Percentiles rank a stretch among this genome's conserved stretches.
Evolutionary conservation across 2,888 invertebrate species (phyloP).

Genomic region (Apoda limacodes): DNA sequence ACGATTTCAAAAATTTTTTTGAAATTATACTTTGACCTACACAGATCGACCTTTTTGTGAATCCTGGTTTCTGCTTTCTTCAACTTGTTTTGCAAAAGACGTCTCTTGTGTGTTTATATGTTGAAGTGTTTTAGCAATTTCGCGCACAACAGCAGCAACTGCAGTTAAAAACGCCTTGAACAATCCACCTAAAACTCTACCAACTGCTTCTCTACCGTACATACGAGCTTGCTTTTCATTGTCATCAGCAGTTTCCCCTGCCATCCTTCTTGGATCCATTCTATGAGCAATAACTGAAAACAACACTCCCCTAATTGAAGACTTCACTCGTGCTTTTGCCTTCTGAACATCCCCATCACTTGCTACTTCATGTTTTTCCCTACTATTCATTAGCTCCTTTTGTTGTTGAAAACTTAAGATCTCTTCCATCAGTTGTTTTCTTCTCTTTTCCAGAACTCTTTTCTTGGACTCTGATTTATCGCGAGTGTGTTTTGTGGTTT

Average conservation of each 20-base stretch:
- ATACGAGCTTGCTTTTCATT: slow-evolving; percentile 5
- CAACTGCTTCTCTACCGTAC: slow-evolving; percentile 5
- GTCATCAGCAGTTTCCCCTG: slow-evolving; percentile 5
- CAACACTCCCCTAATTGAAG: slow-evolving; percentile 5
- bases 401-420: slow-evolving; percentile 5
- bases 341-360: slow-evolving; percentile 4
- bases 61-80: slow-evolving; percentile 5
- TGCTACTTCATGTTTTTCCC: slow-evolving; percentile 5
- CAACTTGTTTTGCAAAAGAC: slow-evolving; percentile 5
- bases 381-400: slow-evolving; percentile 5
- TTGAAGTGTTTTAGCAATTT: slow-evolving; percentile 5
- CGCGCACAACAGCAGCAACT: slow-evolving; percentile 4
- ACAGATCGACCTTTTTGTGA: slow-evolving; percentile 5
- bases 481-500: slow-evolving; percentile 5
- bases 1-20: too few species aligned
- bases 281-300: slow-evolving; percentile 5
- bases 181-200: slow-evolving; percentile 4
- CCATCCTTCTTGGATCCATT: slow-evolving; percentile 4
- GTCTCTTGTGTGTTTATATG: slow-evolving; percentile 4
- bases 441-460: slow-evolving; percentile 5
- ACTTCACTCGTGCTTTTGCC: slow-evolving; percentile 5
- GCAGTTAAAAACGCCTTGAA: slow-evolving; percentile 5
- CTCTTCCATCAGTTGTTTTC: slow-evolving; percentile 4
- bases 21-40: slow-evolving; percentile 5
- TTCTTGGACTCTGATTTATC: slow-evolving; percentile 5